Base-by-base conservation (phyloP, 2,113 vertebrate species). In the Rhadina sibilatrix region DNA sequence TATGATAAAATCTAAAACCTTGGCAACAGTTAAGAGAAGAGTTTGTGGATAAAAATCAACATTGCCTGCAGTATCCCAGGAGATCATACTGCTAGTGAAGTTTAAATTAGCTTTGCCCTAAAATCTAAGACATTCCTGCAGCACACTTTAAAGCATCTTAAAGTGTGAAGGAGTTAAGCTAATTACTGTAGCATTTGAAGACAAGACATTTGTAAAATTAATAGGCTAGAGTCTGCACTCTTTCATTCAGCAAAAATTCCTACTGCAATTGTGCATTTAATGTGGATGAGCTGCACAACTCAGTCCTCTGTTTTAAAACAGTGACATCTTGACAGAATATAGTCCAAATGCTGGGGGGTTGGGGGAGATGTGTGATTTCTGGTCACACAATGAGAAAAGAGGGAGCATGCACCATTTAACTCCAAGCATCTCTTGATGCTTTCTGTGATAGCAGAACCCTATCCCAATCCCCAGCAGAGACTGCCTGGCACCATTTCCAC, bases 81-180 rank as follows among this genome's bases (percentile, higher is more conserved):
- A 93, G 96, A 97, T 82, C 86, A 57, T 64, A 69, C 88, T 92
- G 86, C 94, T 87, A 92, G 92, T 94, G 96, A 96, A 96, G 96
- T 97, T 96, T 96, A 97, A 97, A 97, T 97, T 97, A 96, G 96
- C 88, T 96, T 93, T 96, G 86, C 96, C 83, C 90, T 97, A 90
- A 95, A 97, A 97, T 94, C 96, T 92, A 89, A 96, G 96, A 33
- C 88, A 87, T 96, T 97, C 90, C 96, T 97, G 86, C 80, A 96
- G 80, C 94, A 97, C 72, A 87, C 83, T 96, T 97, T 94, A 96
- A 96, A 96, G 92, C 83, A 89, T 93, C 88, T 92, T 96, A 82
- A 95, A 97, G 88, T 96, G 92, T 94, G 93, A 96, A 96, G 90
- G 93, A 96, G 96, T 96, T 96, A 93, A 93, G 93, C 88, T 96